These are phyloP conservation scores for Pelosia muscerda DNA, from an alignment of 2,888 invertebrate species.

Conservation along the genomic window DNA sequence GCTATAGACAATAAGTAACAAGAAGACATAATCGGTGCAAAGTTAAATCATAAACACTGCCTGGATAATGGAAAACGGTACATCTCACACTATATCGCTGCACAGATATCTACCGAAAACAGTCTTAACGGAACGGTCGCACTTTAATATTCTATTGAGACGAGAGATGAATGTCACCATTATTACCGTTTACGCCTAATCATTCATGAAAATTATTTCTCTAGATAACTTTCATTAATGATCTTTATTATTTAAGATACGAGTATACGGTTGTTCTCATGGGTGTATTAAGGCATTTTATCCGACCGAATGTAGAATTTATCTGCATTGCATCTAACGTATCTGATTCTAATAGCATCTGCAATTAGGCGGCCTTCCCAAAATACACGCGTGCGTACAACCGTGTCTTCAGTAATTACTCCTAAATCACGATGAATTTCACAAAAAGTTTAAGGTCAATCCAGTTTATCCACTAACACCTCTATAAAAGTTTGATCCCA, in stretches of 20 bases:
- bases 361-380: neutral
- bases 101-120: conserved; percentile 64
- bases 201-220: neutral
- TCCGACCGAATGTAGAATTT: neutral
- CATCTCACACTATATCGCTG: conserved; percentile 57
- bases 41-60: conserved; percentile 54
- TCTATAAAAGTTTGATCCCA: conserved; percentile 81
- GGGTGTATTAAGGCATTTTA: neutral
- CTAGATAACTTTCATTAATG: conserved; percentile 2
- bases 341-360: neutral
- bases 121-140: conserved; percentile 71
- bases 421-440: conserved; percentile 43
- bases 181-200: conserved; percentile 14
- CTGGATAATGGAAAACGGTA: conserved; percentile 59
- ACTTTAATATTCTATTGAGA: conserved; percentile 66
- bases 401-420: conserved; percentile 18
- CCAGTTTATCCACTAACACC: conserved; percentile 56
- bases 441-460: conserved; percentile 54
- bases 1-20: conserved; percentile 58
- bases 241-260: neutral
- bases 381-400: conserved; percentile 3
- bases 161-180: conserved; percentile 34
- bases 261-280: neutral
- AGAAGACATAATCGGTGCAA: conserved; percentile 53
- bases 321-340: neutral